Evolutionary conservation across 2,888 invertebrate species (phyloP).

Genomic region (Muschampia plurimacula): DNA sequence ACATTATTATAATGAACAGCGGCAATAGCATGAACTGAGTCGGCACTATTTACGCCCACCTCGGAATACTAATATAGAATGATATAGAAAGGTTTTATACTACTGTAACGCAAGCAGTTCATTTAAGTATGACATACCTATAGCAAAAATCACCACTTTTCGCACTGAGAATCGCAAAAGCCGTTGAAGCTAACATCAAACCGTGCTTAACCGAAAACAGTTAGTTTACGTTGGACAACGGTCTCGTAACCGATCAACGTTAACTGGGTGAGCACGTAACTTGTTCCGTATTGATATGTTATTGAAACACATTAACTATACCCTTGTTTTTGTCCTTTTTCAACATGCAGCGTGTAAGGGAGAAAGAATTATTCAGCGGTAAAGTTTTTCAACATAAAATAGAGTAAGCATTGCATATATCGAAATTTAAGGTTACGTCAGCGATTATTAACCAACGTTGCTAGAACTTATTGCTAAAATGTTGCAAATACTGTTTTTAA

Average conservation of each 20-base stretch:
- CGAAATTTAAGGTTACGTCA: not conserved
- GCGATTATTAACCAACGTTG: not conserved
- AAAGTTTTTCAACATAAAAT: not conserved
- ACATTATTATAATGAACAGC: too few relatives aligned
- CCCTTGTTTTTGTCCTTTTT: not conserved
- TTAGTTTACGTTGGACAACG: conserved; percentile 46
- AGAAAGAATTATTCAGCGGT: not conserved
- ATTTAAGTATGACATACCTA: not conserved
- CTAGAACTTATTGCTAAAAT: not conserved
- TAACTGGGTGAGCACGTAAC: conserved; percentile 49
- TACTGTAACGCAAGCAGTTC: not conserved
- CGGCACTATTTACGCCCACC: too few relatives aligned
- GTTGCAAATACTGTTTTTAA: not conserved
- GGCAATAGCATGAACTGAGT: too few relatives aligned
- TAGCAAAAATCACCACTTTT: not conserved
- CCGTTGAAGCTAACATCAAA: conserved; percentile 11
- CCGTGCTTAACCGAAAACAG: conserved; percentile 40
- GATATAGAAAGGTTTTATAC: too few relatives aligned
- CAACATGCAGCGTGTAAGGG: not conserved
- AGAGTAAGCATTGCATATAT: not conserved
- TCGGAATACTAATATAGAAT: too few relatives aligned
- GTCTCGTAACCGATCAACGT: conserved; percentile 41
- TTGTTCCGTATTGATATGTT: conserved; percentile 4
- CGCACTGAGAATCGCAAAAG: not conserved
- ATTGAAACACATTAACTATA: conserved; percentile 7